Evolutionary conservation across 2,113 vertebrate species (phyloP), one percentile per base, ranked within the genome.

Genomic region (Zootoca vivipara): DNA sequence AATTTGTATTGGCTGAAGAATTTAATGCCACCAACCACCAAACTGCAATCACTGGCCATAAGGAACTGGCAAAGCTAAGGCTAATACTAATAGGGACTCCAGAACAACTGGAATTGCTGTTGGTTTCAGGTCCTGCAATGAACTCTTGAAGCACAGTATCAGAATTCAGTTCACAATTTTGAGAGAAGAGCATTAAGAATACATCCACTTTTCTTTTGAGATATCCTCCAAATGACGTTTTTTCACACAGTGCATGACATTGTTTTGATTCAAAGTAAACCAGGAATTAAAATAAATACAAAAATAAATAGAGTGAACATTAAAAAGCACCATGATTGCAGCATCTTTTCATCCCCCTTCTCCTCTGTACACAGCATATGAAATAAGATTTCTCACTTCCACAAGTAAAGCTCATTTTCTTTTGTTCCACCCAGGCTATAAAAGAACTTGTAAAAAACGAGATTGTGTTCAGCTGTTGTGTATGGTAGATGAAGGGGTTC

Each of bases 351-450:
- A n/a, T 75, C 58, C 38, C 35, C 35, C 72, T 64, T 52, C 70
- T 64, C 35, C 52, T 85, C 83, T 64, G n/a, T 75, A 85, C n/a
- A 26, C 56, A 85, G 72, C 58, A 35, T 77, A 74, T 85, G 83
- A 85, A 85, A 64, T 85, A 85, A 77, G 72, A 77, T 85, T 85
- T 85, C 56, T 85, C 72, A 85, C 52, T 75, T 85, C 52, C 56
- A 77, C 24, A 75, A 75, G 56, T 75, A 85, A 85, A 85, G 58
- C 73, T 85, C 38, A 24, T 77, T 77, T 77, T 77, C 73, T 77
- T 85, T 85, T 85, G 84, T 85, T 85, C 58, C 74, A 77, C 28
- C 8, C 58, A 42, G 35, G 56, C 73, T 85, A 56, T 42, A 65
- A 77, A 85, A 85, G 58, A 77, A 65, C 52, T 77, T 77, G 52